phyloP scores from a whole-genome alignment of 2,797 vertebrate genomes.

The Alosa sapidissima region DNA sequence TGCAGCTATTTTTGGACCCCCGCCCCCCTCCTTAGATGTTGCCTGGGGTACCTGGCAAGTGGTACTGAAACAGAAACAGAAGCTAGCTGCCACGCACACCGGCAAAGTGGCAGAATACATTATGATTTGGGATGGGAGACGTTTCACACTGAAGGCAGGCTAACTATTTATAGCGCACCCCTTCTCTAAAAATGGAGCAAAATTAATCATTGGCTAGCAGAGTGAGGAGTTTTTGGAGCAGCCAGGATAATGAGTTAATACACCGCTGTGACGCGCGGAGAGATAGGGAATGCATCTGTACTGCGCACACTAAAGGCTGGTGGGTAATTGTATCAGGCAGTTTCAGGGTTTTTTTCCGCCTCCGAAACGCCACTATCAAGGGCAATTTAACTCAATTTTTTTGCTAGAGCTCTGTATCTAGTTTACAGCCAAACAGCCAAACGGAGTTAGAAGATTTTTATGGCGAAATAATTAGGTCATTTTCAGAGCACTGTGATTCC shows the following conservation, averaged over 20 bases:
- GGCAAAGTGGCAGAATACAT: constrained; percentile 40
- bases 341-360: neutral
- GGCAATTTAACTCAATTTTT: neutral
- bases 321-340: neutral
- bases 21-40: constrained; percentile 40
- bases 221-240: neutral
- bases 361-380: neutral
- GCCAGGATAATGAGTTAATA: constrained; percentile 21
- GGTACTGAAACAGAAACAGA: constrained; percentile 50
- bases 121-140: constrained; percentile 37
- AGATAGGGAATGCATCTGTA: constrained; percentile 30
- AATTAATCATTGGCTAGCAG: constrained; percentile 52
- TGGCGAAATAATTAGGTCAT: constrained; percentile 2
- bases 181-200: constrained; percentile 47
- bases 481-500: constrained; percentile 9
- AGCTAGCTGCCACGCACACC: constrained; percentile 37
- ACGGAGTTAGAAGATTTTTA: neutral
- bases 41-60: constrained; percentile 48
- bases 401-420: neutral
- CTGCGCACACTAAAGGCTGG: neutral
- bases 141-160: constrained; percentile 47
- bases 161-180: constrained; percentile 45
- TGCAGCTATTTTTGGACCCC: constrained; percentile 50
- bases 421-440: neutral
- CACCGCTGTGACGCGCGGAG: constrained; percentile 47